Evolutionary conservation across 2,113 vertebrate species (phyloP).

Genomic region (Pterophyllum scalare): DNA sequence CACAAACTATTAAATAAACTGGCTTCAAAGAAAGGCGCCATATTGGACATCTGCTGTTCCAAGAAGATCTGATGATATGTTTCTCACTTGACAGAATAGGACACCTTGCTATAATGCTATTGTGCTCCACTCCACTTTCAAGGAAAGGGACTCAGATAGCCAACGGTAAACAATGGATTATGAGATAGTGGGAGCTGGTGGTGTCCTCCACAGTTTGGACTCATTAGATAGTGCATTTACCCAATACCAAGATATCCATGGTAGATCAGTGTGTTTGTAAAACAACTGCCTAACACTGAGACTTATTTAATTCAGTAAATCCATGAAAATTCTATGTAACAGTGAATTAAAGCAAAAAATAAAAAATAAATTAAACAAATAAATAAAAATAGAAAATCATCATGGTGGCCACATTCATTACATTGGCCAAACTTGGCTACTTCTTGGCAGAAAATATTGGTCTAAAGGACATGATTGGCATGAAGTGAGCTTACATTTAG

Average conservation of each 20-base stretch:
- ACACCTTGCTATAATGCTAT: neutral
- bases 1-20: neutral
- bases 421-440: too few species aligned
- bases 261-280: neutral
- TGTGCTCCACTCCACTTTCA: neutral
- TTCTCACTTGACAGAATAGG: neutral
- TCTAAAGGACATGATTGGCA: neutral
- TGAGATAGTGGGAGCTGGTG: neutral
- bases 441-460: neutral
- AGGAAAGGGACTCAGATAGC: neutral
- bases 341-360: too few species aligned
- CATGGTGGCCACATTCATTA: too few species aligned
- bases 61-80: neutral
- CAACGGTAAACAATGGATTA: neutral
- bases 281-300: neutral
- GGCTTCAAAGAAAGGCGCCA: neutral
- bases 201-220: neutral
- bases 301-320: neutral
- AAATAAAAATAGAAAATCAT: neutral
- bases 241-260: neutral
- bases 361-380: neutral
- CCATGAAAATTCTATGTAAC: neutral
- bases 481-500: neutral
- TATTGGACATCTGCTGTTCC: neutral
- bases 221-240: neutral